Evolutionary conservation across 2,888 invertebrate genomes (phyloP), one percentile per base, ranked within the genome.

Genomic region (Gibbula magus): DNA sequence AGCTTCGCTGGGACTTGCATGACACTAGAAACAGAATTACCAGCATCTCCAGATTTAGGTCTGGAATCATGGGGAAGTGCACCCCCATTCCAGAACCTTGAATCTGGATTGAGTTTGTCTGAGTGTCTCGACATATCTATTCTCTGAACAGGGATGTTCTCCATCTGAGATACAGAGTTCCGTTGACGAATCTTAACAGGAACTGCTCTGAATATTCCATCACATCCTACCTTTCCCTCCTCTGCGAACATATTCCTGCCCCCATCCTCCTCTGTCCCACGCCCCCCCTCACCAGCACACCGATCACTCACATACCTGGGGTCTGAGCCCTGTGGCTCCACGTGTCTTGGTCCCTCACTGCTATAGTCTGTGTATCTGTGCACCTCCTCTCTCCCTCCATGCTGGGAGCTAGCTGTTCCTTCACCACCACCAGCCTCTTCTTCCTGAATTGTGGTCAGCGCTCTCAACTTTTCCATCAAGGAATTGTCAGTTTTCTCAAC

Each of bases 371-470:
- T n/a, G 39, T 45, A 51, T 8, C 51, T 51, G n/a, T 39, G 51
- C 16, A 22, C n/a, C 16, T 16, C 51, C 25, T 51, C 51, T 51
- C 74, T 74, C 16, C 1, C 1, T 0, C 22, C 51, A 4, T 74
- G 20, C 74, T 51, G 51, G 10, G 39, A 25, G 16, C 16, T 20
- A 25, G 25, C 32, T 2, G 2, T 29, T 4, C 3, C 22, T 32
- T 39, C 74, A n/a, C 39, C n/a, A n/a, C 45, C 8, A 18, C 35
- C 51, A 2, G 78, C n/a, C 18, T 88, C 86, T 67, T 90, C 90
- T 82, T 90, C 90, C 80, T 89, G 87, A 54, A 90, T 90, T 51
- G 87, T 90, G 22, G 90, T 88, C 61, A 90, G 82, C 10, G 88
- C 85, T 51, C 89, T 81, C 52, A 90, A 81, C 75, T 87, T 86